These are phyloP conservation scores for Colletes gigas DNA, from an alignment of 1,140 invertebrate genomes.

Conservation along the genomic window DNA sequence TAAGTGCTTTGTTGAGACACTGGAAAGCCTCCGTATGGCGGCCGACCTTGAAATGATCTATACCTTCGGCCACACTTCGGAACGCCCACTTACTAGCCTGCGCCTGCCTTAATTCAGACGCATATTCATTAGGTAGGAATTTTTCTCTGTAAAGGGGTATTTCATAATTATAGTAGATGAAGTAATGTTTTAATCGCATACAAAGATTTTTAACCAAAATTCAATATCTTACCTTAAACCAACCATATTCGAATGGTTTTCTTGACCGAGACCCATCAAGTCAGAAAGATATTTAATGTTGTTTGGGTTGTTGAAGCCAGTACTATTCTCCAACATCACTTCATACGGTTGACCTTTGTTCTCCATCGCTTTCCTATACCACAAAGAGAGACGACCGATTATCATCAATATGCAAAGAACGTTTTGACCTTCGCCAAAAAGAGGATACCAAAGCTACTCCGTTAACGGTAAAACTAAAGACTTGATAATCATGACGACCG, in stretches of 20 bases:
- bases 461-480: constrained; percentile 74
- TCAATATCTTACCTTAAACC: constrained; percentile 85
- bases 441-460: constrained; percentile 71
- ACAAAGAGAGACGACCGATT: constrained; percentile 71
- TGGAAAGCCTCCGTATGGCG: constrained; percentile 96
- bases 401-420: constrained; percentile 46
- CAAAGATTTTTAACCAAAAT: background rate
- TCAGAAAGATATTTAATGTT: constrained; percentile 90
- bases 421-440: constrained; percentile 57
- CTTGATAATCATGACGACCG: constrained; percentile 66
- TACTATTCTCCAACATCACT: constrained; percentile 90
- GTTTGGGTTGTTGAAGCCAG: constrained; percentile 95
- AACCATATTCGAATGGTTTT: constrained; percentile 88
- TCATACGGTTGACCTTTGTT: constrained; percentile 91
- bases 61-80: constrained; percentile 94
- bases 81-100: constrained; percentile 97
- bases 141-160: constrained; percentile 83
- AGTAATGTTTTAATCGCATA: background rate
- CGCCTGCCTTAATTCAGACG: constrained; percentile 90
- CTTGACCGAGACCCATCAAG: constrained; percentile 86
- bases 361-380: constrained; percentile 88
- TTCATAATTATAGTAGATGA: constrained; percentile 14
- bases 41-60: constrained; percentile 95
- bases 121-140: constrained; percentile 90
- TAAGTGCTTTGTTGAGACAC: constrained; percentile 95